phyloP scores from a whole-genome alignment of 2,888 invertebrate species.

The Lacanobia oleracea region DNA sequence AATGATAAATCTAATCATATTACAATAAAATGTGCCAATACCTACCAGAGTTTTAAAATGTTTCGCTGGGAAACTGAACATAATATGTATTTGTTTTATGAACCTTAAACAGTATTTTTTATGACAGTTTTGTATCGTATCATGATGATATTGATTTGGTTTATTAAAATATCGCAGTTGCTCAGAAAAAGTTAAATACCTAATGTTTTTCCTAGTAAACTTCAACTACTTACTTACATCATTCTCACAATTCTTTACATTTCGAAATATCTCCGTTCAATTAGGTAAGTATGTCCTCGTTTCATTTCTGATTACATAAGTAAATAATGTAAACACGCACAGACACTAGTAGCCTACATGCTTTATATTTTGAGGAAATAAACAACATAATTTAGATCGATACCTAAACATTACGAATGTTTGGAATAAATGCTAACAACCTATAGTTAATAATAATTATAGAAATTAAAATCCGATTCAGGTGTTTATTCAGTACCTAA shows the following conservation, averaged over 20 bases:
- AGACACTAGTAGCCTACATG: slow-evolving; percentile 24
- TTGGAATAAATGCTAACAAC: too few species aligned
- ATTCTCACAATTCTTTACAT: slow-evolving; percentile 33
- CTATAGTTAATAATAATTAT: background rate
- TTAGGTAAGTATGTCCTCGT: slow-evolving; percentile 57
- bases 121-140: background rate
- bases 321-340: slow-evolving; percentile 43
- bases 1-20: slow-evolving; percentile 14
- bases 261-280: slow-evolving; percentile 44
- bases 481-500: background rate
- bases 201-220: background rate
- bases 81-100: too few species aligned
- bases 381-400: slow-evolving; percentile 13
- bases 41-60: background rate
- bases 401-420: slow-evolving; percentile 1
- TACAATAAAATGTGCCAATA: slow-evolving; percentile 27
- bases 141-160: background rate
- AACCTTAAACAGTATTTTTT: background rate
- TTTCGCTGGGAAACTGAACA: background rate
- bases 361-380: slow-evolving; percentile 46
- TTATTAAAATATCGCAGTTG: too few species aligned
- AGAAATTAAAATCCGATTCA: background rate
- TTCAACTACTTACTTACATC: slow-evolving; percentile 16
- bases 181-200: too few species aligned
- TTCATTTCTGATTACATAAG: slow-evolving; percentile 59